These are phyloP conservation scores for Acrocephalus scirpaceus DNA, from an alignment of 2,797 vertebrate genomes.

Conservation along the genomic window DNA sequence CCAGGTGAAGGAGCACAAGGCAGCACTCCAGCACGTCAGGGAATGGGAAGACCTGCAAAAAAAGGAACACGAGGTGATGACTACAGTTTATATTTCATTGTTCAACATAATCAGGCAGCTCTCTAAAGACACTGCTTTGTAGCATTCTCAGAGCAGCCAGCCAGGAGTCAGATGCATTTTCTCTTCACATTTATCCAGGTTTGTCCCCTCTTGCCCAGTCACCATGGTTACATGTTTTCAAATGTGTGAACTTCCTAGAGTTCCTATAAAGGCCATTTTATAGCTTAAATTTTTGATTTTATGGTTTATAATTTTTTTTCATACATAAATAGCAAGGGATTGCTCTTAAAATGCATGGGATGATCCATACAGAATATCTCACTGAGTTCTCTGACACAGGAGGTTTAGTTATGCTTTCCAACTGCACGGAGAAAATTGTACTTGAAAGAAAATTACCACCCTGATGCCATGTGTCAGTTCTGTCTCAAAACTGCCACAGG, in stretches of 20 bases:
- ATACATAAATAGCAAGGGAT: not conserved
- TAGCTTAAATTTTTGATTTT: not conserved
- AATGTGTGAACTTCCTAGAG: not conserved
- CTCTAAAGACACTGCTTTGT: not conserved
- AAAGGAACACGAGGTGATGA: not conserved
- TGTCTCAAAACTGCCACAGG: not conserved
- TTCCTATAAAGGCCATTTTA: not conserved
- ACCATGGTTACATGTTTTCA: not conserved
- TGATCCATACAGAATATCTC: not conserved
- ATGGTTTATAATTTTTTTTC: not conserved
- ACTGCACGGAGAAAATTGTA: rapidly evolving
- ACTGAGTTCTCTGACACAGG: not conserved
- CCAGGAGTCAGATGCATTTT: not conserved
- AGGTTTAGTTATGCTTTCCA: not conserved
- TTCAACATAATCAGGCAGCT: not conserved
- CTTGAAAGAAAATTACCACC: not conserved
- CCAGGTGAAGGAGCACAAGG: conserved; percentile 84
- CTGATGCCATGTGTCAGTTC: not conserved
- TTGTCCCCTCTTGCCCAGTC: not conserved
- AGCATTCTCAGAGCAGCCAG: not conserved
- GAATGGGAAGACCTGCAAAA: conserved; percentile 82
- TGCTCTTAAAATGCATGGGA: not conserved
- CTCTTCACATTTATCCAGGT: not conserved
- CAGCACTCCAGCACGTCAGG: conserved; percentile 92
- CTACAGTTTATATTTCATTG: not conserved